A percentile compares a stretch with the other conserved stretches of the same genome.
Evolutionary conservation across 2,113 vertebrate species (phyloP).

Genomic region (Seriola rivoliana): DNA sequence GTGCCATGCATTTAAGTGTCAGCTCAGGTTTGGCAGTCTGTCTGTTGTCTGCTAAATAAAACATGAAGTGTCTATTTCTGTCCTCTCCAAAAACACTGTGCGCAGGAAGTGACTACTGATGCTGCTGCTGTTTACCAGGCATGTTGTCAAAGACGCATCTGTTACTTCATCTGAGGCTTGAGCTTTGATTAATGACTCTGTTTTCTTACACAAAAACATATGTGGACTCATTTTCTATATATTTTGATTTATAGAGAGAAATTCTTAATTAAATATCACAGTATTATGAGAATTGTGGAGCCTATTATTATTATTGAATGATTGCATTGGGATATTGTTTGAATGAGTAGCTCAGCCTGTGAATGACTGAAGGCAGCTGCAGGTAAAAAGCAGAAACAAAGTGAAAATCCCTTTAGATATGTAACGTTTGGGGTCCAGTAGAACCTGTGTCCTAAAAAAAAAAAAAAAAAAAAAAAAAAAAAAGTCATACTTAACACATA

Average conservation of each 20-base stretch:
- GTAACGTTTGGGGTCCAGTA: background rate
- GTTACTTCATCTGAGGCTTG: conserved; percentile 1
- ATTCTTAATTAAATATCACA: background rate
- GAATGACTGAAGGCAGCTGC: background rate
- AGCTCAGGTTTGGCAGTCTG: conserved; percentile 57
- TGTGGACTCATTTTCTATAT: background rate
- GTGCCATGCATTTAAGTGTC: conserved; percentile 49
- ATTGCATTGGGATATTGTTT: background rate
- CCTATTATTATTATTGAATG: background rate
- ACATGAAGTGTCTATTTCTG: conserved; percentile 69
- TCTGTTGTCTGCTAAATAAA: conserved; percentile 68
- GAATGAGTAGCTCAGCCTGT: background rate
- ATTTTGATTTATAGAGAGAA: background rate
- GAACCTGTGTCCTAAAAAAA: background rate
- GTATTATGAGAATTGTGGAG: background rate
- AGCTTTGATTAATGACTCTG: background rate
- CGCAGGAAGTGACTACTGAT: conserved; percentile 22
- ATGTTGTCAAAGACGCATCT: background rate
- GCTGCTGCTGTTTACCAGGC: conserved; percentile 15
- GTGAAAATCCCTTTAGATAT: too few species aligned
- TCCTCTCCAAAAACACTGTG: conserved; percentile 31
- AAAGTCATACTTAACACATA: too few species aligned
- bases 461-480: too few species aligned
- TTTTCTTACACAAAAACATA: background rate
- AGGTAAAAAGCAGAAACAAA: too few species aligned